Evolutionary conservation across 2,888 invertebrate genomes (phyloP), one percentile per base, ranked within the genome.

Genomic region (Cephalotes varians): DNA sequence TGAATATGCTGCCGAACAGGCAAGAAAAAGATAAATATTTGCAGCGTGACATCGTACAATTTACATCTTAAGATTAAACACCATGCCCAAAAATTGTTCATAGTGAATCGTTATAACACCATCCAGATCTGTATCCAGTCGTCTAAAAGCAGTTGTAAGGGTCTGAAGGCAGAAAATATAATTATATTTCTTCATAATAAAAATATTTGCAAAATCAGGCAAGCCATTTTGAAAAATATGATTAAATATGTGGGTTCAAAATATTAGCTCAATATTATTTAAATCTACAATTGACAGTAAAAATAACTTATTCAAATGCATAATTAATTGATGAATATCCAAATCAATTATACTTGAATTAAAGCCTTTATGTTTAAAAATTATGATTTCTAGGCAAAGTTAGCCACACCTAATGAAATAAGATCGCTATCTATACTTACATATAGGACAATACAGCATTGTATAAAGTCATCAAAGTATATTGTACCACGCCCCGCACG

Each of bases 401-500:
- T 1, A 25, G 7, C 12, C 2, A 15, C 1, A 1, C 1, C 31
- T 65, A 82, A 65, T 56, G 34, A 76, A 64, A 54, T 71, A 40
- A 85, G 81, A 40, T 49, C 21, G n/a, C 44, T 15, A 82, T 72
- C 40, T 62, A 89, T 93, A 96, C 98, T 97, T 96, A 98, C 98
- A 95, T 98, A 98, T 93, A 99, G 95, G 76, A 98, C 97, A 86
- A 99, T 97, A 94, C 98, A 99, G 93, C 98, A 98, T 94, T 99
- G 99, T 90, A 99, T 99, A 94, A 99, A 99, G 95, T 99, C 99
- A 95, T 99, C 99, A 95, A 99, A 99, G 76, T 98, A 96, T 91
- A 99, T 98, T 9, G 97, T 98, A 47, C 98, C 98, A 73, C 96
- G 95, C n/a, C 98, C 98, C 92, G 97, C 97, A 88, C 99, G 96